Conservation (phyloP, 2,888 invertebrate genomes). For the Tetranychus truncatus region DNA sequence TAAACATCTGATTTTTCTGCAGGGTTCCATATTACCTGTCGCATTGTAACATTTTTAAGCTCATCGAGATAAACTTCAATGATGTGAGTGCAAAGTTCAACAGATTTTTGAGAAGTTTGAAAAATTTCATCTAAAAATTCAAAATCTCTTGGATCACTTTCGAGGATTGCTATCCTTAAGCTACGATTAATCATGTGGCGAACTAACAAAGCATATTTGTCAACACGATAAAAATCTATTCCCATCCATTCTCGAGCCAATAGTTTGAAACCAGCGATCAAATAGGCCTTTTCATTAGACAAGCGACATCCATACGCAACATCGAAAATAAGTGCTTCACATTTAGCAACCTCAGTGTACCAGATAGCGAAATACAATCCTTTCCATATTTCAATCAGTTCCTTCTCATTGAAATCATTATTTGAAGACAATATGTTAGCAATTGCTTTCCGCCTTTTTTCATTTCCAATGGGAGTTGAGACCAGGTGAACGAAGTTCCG, state of each 20-base stretch:
- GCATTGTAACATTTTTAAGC: not conserved
- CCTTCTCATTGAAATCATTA: not conserved
- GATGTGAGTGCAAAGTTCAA: not conserved
- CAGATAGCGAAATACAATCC: conserved; percentile 21
- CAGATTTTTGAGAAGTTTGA: not conserved
- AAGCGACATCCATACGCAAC: conserved; percentile 11
- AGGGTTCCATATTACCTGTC: conserved; percentile 5
- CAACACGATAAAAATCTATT: conserved; percentile 21
- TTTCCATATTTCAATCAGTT: conserved; percentile 17
- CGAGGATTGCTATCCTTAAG: not conserved
- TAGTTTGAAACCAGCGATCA: conserved; percentile 19
- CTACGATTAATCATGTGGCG: conserved; percentile 8
- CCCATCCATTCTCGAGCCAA: conserved; percentile 19
- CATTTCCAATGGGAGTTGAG: not conserved
- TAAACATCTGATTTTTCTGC: conserved; percentile 1
- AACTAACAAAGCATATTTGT: conserved; percentile 20
- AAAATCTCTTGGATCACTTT: not conserved
- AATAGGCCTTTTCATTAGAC: not conserved
- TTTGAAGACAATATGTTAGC: not conserved
- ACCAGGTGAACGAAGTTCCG: not conserved
- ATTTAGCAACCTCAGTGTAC: conserved; percentile 22
- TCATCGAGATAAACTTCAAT: conserved; percentile 2
- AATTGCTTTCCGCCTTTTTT: not conserved
- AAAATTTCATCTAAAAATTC: conserved; percentile 2
- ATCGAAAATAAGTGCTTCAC: conserved; percentile 17